Base-by-base conservation (phyloP, 2,888 invertebrate genomes). In the Eupithecia insigniata region DNA sequence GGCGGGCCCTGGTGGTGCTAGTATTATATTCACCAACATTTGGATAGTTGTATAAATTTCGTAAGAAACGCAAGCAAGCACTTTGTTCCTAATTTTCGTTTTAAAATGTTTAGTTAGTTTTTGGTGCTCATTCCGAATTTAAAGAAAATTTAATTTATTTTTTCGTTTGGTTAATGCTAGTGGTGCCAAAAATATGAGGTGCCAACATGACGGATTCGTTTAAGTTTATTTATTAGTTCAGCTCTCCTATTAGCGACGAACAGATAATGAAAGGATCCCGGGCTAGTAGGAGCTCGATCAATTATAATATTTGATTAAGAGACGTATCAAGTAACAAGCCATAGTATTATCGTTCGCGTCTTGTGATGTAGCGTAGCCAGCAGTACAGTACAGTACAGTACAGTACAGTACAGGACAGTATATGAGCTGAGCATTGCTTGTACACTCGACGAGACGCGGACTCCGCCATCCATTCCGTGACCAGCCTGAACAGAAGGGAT, bases 171-270 rank as follows among this genome's bases (percentile, higher is more conserved):
- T 86, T 84, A 83, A 80, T 82, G 89, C 87, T 89, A 88, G 89
- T 83, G 92, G 92, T 92, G 93, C 92, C 93, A 92, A 92, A 91
- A 84, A 86, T 83, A 80, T 79, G 81, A 88, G 92, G 92, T 92
- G 92, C 92, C 92, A 92, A 92, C 79, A 76, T 82, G 82, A 80
- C 78, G 79, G 71, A 78, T 77, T 78, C 73, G 69, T 73, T 78
- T 76, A 71, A 66, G 71, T 72, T 74, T 69, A 69, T 71, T 71
- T 70, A 60, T 74, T 51, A 75, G 65, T 75, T 75, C 61, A 76
- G 75, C 72, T 78, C 72, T 72, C 74, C 43, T 16, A 5, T 7
- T n/a, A 46, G n/a, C 36, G 36, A 34, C 43, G 18, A 64, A 64
- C 60, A 67, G 39, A 66, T 28, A 43, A 46, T 1, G 60, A 65